Evolutionary conservation across 1,140 invertebrate species (phyloP).

Genomic region (Teleogryllus occipitalis): DNA sequence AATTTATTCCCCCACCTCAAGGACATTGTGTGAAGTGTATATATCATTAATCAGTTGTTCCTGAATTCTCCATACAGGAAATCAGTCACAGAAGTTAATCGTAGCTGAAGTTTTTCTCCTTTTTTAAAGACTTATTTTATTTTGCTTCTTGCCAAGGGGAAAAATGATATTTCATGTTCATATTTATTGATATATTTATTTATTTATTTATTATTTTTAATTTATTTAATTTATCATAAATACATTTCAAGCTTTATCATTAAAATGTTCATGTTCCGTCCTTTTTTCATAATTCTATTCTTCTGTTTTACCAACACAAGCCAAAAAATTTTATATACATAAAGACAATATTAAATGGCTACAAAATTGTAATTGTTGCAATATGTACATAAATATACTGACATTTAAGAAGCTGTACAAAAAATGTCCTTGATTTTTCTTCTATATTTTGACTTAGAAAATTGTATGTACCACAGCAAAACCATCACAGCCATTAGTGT

Average conservation of each 20-base stretch:
- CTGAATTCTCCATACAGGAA: too few species aligned
- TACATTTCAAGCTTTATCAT: neutral
- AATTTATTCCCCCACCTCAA: too few species aligned
- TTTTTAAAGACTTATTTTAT: neutral
- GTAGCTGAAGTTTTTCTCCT: neutral
- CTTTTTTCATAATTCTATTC: too few species aligned
- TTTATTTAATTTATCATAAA: neutral
- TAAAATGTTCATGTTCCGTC: neutral
- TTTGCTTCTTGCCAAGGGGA: too few species aligned
- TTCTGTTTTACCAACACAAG: too few species aligned
- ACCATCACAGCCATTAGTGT: neutral
- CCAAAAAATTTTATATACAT: neutral
- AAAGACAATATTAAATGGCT: neutral
- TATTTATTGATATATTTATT: constrained; percentile 16
- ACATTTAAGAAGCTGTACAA: neutral
- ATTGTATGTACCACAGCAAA: neutral
- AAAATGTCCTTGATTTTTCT: neutral
- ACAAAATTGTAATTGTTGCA: neutral
- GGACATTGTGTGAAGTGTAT: too few species aligned
- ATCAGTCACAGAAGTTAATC: too few species aligned
- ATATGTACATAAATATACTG: neutral
- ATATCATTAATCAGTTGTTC: too few species aligned
- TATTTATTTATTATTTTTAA: constrained; percentile 11
- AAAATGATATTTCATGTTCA: neutral
- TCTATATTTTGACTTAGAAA: neutral